Evolutionary conservation across 2,113 vertebrate species (phyloP).

Genomic region (Oreotrochilus melanogaster): DNA sequence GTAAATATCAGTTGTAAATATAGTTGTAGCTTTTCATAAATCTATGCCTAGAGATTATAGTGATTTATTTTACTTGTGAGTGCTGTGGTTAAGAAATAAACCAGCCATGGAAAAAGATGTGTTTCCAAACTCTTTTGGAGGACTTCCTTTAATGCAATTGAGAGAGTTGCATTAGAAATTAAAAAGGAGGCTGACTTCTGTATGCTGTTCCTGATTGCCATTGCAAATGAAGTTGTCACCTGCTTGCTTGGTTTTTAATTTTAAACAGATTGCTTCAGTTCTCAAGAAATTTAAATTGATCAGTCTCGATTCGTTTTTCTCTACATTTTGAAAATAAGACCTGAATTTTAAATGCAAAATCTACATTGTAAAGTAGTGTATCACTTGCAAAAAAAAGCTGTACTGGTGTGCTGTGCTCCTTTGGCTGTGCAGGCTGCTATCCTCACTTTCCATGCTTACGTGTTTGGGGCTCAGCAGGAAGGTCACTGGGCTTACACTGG

Average conservation of each 20-base stretch:
- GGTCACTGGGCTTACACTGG: background rate
- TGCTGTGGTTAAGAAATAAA: constrained; percentile 12
- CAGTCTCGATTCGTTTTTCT: background rate
- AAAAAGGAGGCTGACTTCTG: background rate
- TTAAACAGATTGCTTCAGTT: background rate
- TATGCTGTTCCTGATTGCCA: background rate
- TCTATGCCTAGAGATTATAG: background rate
- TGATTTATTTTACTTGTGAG: background rate
- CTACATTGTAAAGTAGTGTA: background rate
- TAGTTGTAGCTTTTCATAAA: background rate
- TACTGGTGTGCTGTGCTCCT: background rate
- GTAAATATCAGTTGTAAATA: background rate
- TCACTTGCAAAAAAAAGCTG: background rate
- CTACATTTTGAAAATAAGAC: background rate
- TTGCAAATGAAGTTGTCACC: constrained; percentile 3
- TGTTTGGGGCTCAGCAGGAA: background rate
- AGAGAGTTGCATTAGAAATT: background rate
- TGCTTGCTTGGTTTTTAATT: background rate
- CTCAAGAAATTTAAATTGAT: background rate
- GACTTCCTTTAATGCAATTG: background rate
- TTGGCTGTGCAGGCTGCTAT: background rate
- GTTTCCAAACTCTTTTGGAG: background rate
- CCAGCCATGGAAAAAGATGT: background rate
- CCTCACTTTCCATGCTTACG: background rate
- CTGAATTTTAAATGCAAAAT: background rate